These are phyloP conservation scores for Tanaodytes sp. DNA, from an alignment of 2,888 invertebrate genomes.

Conservation along the genomic window DNA sequence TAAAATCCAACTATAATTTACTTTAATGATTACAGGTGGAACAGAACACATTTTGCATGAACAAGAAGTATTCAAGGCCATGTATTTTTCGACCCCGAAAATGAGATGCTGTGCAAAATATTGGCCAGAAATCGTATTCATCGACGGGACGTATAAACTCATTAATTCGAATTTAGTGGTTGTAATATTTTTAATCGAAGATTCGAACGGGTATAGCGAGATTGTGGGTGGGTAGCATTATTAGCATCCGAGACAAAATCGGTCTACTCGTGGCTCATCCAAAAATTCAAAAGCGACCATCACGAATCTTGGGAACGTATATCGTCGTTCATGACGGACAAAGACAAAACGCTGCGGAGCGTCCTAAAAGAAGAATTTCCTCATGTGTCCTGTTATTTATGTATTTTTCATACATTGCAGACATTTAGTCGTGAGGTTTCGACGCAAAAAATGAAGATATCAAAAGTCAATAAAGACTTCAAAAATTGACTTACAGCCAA, in stretches of 20 bases:
- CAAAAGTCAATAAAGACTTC: no score
- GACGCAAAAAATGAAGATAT: not conserved
- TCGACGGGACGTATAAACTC: conserved; percentile 1
- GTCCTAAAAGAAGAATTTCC: no score
- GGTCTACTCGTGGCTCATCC: conserved; percentile 11
- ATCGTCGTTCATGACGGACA: no score
- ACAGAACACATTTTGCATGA: not conserved
- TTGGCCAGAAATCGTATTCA: not conserved
- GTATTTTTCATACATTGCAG: not conserved
- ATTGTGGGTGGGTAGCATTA: no score
- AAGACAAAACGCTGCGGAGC: no score
- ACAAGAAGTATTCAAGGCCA: not conserved
- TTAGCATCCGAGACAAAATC: no score
- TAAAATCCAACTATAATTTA: no score
- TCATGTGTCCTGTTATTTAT: no score
- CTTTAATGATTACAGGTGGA: not conserved
- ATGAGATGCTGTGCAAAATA: not conserved
- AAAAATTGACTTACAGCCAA: no score
- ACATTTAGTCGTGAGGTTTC: conserved; percentile 1
- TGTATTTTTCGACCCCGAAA: conserved; percentile 1
- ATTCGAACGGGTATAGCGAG: conserved; percentile 5
- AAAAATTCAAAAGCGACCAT: not conserved
- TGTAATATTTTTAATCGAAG: conserved; percentile 1
- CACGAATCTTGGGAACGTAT: no score
- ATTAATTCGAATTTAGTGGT: not conserved